Evolutionary conservation across 2,797 vertebrate genomes (phyloP), one percentile per base, ranked within the genome.

Genomic region (Carapus acus): DNA sequence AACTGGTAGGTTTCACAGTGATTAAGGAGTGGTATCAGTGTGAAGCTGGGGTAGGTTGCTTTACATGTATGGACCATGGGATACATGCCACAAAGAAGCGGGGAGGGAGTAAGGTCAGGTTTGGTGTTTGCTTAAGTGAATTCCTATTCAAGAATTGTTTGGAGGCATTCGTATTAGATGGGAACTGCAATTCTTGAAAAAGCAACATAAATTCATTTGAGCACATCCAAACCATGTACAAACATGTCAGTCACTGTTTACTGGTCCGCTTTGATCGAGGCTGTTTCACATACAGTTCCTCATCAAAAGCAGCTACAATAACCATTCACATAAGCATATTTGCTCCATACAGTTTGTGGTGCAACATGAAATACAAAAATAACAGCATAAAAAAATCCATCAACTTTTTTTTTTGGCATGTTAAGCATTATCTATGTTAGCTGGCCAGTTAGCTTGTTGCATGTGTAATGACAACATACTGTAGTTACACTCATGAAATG

Each of bases 1-100:
- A 65, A 73, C 31, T 69, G 67, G 73, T 67, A 63, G 52, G 70
- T 79, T 64, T 68, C 44, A 69, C 74, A 31, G 37, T 65, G 49
- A 53, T 76, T 53, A 74, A 43, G 45, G 58, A 61, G 68, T 55
- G 1, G 71, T 49, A 56, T 71, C 21, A 49, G 54, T 46, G 61
- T 64, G 66, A 71, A 65, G 40, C 18, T 45, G 57, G 49, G 54
- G 62, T 39, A 54, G 18, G 15, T 51, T 54, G 51, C 65, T 23
- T 59, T 29, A 43, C 38, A 40, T 16, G 54, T 17, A 53, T 39
- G 45, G n/a, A 41, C 31, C 49, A 49, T 66, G 24, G 14, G 56
- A 69, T 56, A 53, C 67, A 65, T 71, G 74, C 76, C 46, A 68
- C 22, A 54, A 4, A 16, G 11, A 54, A 42, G 31, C 48, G 54